phyloP scores from a whole-genome alignment of 2,888 invertebrate species.

The Lomographa bimaculata region DNA sequence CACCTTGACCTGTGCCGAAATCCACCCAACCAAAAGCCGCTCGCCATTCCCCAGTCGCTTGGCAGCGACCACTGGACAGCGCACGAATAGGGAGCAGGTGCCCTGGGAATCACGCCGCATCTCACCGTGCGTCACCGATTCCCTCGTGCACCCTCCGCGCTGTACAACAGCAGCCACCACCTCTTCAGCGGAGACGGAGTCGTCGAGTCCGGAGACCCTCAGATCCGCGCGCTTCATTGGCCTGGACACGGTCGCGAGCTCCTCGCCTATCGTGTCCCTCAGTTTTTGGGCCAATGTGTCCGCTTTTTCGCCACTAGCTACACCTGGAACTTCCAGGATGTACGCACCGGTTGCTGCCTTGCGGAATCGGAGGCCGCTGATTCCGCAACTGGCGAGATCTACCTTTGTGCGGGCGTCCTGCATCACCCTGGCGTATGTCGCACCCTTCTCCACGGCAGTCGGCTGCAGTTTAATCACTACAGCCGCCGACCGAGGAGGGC shows the following conservation, averaged over 20 bases:
- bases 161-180: conserved; percentile 14
- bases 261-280: conserved; percentile 1
- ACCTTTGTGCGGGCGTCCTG: neutral
- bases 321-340: conserved; percentile 18
- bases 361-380: neutral
- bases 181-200: conserved; percentile 18
- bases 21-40: conserved; percentile 30
- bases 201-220: conserved; percentile 25
- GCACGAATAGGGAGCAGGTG: neutral
- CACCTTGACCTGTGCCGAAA: conserved; percentile 16
- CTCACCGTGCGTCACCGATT: conserved; percentile 4
- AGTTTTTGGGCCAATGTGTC: conserved; percentile 21
- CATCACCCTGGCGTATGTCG: conserved; percentile 11
- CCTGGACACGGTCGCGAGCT: conserved; percentile 13
- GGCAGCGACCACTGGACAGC: conserved; percentile 11
- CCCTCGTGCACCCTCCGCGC: conserved; percentile 6
- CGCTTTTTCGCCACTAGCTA: conserved; percentile 8
- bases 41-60: neutral
- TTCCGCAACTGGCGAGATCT: conserved; percentile 4
- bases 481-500: conserved; percentile 15
- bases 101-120: conserved; percentile 4
- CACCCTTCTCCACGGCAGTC: conserved; percentile 16
- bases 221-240: conserved; percentile 20
- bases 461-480: conserved; percentile 22
- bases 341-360: conserved; percentile 17